Conservation (phyloP, 2,113 vertebrate genomes). For the Nicator chloris region DNA sequence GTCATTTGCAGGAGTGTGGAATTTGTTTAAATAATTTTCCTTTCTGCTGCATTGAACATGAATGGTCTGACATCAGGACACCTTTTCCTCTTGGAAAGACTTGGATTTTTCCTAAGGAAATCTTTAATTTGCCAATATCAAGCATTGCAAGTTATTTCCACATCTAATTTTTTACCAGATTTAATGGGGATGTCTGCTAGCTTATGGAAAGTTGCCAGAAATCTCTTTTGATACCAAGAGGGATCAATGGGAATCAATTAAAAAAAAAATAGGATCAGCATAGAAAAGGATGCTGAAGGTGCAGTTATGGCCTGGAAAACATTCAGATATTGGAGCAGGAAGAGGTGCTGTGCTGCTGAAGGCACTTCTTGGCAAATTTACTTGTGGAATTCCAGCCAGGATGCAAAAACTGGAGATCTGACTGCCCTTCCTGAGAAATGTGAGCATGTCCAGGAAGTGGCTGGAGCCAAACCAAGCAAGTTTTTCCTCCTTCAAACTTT, state of each 20-base stretch:
- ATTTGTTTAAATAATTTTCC: neutral
- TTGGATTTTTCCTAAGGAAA: neutral
- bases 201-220: neutral
- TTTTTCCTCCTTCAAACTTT: neutral
- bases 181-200: neutral
- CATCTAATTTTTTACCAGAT: neutral
- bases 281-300: neutral
- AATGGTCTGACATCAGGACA: neutral
- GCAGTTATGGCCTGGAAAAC: neutral
- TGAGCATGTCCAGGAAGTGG: neutral
- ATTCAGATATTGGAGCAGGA: fast-evolving
- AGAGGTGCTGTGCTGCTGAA: slow-evolving; percentile 1
- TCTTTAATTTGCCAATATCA: neutral
- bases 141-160: neutral
- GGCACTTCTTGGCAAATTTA: neutral
- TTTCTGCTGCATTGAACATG: neutral
- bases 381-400: neutral
- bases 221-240: neutral
- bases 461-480: neutral
- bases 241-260: neutral
- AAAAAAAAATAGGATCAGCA: neutral
- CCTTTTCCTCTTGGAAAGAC: neutral
- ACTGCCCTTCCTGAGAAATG: neutral
- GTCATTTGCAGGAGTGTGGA: neutral
- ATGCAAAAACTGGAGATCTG: neutral